Evolutionary conservation across 2,888 invertebrate species (phyloP), one percentile per base, ranked within the genome.

Genomic region (Erebia palarica): DNA sequence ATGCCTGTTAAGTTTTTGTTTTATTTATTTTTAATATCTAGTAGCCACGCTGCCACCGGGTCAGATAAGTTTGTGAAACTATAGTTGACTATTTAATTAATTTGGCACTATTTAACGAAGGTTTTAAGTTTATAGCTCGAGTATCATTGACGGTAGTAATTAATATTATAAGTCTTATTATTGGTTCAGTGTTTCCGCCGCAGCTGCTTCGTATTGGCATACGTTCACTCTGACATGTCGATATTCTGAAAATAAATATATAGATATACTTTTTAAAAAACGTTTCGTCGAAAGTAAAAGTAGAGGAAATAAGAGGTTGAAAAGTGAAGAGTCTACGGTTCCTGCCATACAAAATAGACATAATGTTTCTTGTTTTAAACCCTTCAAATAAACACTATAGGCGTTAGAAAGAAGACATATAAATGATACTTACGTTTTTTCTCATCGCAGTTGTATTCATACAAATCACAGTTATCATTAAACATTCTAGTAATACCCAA

Each of bases 361-460:
- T 36, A 36, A 36, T 36, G 0, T 36, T 5, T 36, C 36, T 36
- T 36, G 36, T 36, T 21, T 21, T 36, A 36, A 36, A 11, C 8
- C 13, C 47, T 47, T 47, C 47, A 47, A 13, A 47, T 47, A 11
- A 47, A 47, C 47, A 13, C 3, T 44, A 3, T 16, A 16, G 16
- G 53, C 51, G n/a, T 27, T 14, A 14, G 11, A 44, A 47, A 18
- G 3, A 0, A 47, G 13, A 47, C 36, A 47, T 11, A 2, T 42
- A 60, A 16, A 1, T 3, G 13, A 47, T 16, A 83, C 89, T 82
- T 80, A 92, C 92, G 91, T 86, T 91, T 91, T 70, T 90, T 91
- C 67, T 91, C 90, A 75, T 93, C 92, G 74, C 92, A 93, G 68
- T 92, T 91, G 76, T 90, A 92, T 79, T 93, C 92, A 69, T 86